Percentiles rank a stretch among this genome's conserved stretches.
Evolutionary conservation across 2,113 vertebrate genomes (phyloP).

Genomic region (Elgaria multicarinata): DNA sequence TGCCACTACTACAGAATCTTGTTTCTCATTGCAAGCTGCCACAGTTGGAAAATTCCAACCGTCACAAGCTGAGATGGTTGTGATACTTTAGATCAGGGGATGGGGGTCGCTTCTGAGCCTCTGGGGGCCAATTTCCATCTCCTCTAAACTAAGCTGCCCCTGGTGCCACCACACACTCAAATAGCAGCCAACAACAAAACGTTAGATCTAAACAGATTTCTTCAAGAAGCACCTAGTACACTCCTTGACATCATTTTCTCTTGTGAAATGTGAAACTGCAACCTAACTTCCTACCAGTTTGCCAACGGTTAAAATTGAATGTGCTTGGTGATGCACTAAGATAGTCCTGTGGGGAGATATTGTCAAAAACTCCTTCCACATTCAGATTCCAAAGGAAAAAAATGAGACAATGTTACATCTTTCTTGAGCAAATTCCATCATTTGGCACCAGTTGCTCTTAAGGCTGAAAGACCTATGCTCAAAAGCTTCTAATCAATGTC

Average conservation of each 20-base stretch:
- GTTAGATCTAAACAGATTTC: not conserved
- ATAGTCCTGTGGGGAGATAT: not conserved
- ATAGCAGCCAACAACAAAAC: not conserved
- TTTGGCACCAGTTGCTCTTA: not conserved
- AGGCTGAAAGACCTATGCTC: not conserved
- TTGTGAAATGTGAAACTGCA: not conserved
- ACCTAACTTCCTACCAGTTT: not conserved
- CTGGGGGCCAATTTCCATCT: too few relatives aligned
- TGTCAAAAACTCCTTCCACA: not conserved
- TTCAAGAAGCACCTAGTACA: not conserved
- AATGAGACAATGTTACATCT: not conserved
- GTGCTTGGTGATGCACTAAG: not conserved
- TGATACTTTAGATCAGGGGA: too few relatives aligned
- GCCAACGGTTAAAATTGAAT: not conserved
- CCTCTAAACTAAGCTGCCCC: too few relatives aligned
- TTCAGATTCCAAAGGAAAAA: fast-evolving
- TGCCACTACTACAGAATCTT: not conserved
- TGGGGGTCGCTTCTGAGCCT: too few relatives aligned
- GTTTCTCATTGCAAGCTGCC: not conserved
- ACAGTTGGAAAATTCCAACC: not conserved
- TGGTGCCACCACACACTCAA: not conserved
- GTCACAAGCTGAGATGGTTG: too few relatives aligned
- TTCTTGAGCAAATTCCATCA: not conserved
- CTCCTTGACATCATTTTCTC: not conserved
- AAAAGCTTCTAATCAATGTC: conserved; percentile 6